A percentile compares a stretch with the other conserved stretches of the same genome.
Evolutionary conservation across 2,888 invertebrate genomes (phyloP).

Genomic region (Pomacea canaliculata): DNA sequence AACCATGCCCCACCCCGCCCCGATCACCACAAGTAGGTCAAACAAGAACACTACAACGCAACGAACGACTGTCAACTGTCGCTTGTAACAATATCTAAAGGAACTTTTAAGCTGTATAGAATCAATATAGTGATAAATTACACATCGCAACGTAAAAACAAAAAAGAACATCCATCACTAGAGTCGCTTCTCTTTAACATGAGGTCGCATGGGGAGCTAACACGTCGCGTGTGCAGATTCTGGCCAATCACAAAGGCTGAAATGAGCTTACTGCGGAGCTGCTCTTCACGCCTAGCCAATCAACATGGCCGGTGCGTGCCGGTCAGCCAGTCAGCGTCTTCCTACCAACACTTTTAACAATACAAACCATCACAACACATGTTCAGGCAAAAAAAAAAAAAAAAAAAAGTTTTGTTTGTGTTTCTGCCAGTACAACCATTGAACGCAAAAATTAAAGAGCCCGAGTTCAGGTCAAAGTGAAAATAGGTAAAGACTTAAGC

Average conservation of each 20-base stretch:
- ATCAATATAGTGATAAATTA: not conserved
- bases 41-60: slow-evolving; percentile 5
- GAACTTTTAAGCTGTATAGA: not conserved
- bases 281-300: slow-evolving; percentile 2
- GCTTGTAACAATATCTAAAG: slow-evolving; percentile 9
- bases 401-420: no score
- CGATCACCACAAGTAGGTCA: slow-evolving; percentile 2
- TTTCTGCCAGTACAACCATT: slow-evolving; percentile 10
- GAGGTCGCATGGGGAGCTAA: slow-evolving; percentile 9
- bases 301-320: not conserved
- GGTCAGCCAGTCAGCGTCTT: slow-evolving; percentile 5
- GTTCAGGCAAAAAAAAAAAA: no score
- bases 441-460: not conserved
- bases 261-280: not conserved
- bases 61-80: not conserved
- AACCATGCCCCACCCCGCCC: not conserved
- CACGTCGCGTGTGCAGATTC: slow-evolving; percentile 5
- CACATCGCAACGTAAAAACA: not conserved
- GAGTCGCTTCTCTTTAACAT: not conserved
- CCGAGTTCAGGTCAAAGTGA: not conserved
- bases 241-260: slow-evolving; percentile 8
- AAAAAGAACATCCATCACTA: slow-evolving; percentile 10
- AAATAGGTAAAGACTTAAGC: slow-evolving; percentile 1
- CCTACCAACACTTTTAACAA: slow-evolving; percentile 4
- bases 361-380: slow-evolving; percentile 14